Evolutionary conservation across 1,140 invertebrate species (phyloP), one percentile per base, ranked within the genome.

Genomic region (Artemia franciscana): DNA sequence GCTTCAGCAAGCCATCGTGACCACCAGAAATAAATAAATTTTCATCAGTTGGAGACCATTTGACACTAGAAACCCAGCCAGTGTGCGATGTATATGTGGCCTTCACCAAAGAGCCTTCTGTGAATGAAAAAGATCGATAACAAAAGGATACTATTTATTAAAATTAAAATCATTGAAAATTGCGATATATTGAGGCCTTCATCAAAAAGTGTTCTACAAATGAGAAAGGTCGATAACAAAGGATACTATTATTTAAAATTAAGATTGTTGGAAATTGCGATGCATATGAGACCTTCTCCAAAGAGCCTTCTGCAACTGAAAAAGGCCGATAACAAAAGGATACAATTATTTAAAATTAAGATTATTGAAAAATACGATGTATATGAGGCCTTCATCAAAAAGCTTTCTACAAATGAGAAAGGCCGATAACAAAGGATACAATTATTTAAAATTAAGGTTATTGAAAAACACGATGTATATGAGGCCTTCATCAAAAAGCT

Each of bases 21-120:
- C 87, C 84, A 3, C 89, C 91, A 9, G 91, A 96, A 3, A 98
- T 78, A 73, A 98, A 98, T 12, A 91, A 76, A 71, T 90, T 77
- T 70, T 91, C 83, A 66, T 86, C 77, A 0, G 78, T 81, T n/a
- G 78, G 81, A 0, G 88, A 91, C 94, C 95, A 99, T 63, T 79
- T 76, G 0, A 97, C 88, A 57, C 81, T 78, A 58, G 86, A 84
- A 0, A 98, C 86, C 93, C 92, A 97, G 27, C 86, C 83, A 24
- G 76, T 84, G 73, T 99, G 94, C 1, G 91, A 93, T 1, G 84
- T 84, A 70, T 86, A 97, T 18, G 82, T 86, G 18, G 80, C 77
- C 73, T 94, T 93, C 1, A 95, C 86, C 28, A 94, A 73, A 24
- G 83, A 78, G 39, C 87, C 88, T 70, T 93, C 91, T 87, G 73